These are phyloP conservation scores for Orchestes rusci DNA, from an alignment of 2,888 invertebrate species.

Conservation along the genomic window DNA sequence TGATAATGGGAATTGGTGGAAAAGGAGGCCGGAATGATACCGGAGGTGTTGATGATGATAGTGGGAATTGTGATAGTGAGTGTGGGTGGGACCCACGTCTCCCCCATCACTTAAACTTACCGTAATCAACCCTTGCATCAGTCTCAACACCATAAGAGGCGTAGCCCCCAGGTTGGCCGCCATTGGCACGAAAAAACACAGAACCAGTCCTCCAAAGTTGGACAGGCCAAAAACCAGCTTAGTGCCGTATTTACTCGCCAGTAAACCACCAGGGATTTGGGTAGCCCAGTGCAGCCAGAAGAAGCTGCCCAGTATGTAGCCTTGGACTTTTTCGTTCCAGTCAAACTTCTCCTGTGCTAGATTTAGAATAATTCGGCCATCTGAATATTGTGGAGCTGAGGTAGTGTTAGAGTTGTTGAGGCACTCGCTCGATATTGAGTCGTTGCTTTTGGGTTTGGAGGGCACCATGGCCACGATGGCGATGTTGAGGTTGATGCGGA, in stretches of 20 bases:
- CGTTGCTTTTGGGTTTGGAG: slow-evolving; percentile 31
- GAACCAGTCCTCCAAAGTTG: slow-evolving; percentile 55
- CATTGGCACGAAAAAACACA: slow-evolving; percentile 61
- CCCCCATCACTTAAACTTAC: too few species aligned
- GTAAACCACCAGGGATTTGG: slow-evolving; percentile 65
- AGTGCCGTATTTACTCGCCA: slow-evolving; percentile 63
- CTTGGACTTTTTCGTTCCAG: slow-evolving; percentile 62
- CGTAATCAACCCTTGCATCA: slow-evolving; percentile 63
- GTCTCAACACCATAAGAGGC: slow-evolving; percentile 52
- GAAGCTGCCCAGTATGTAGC: slow-evolving; percentile 52
- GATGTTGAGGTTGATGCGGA: slow-evolving; percentile 59
- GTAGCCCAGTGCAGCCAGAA: slow-evolving; percentile 67
- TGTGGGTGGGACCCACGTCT: too few species aligned
- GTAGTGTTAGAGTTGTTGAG: too few species aligned
- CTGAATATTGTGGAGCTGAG: too few species aligned
- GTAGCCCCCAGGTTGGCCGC: slow-evolving; percentile 52
- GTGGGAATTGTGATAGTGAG: too few species aligned
- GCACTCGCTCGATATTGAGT: slow-evolving; percentile 33
- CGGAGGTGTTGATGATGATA: too few species aligned
- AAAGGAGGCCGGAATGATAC: too few species aligned
- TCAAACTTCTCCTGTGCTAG: slow-evolving; percentile 35
- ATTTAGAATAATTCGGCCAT: too few species aligned
- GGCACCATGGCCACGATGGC: slow-evolving; percentile 60
- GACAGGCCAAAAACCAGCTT: slow-evolving; percentile 63
- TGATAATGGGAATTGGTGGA: too few species aligned